Base-by-base conservation (phyloP, 2,797 vertebrate genomes). In the Balearica regulorum region DNA sequence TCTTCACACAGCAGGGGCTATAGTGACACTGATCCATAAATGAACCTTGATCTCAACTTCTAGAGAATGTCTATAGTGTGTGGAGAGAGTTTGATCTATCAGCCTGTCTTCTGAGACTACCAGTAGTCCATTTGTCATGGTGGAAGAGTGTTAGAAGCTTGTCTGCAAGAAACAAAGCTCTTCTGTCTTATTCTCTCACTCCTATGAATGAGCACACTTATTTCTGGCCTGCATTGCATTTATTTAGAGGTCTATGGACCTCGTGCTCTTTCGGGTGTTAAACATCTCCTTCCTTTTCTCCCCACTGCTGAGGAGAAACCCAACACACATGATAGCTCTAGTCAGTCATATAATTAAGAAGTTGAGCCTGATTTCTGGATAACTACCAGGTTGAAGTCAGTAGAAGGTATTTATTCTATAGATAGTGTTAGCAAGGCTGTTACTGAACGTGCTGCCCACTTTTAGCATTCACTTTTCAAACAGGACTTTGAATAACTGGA, bases 151-250 rank as follows among this genome's bases (percentile, higher is more conserved):
- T 87, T 85, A 69, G 65, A 77, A 92, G 41, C 39, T 73, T 58
- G 33, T 53, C 83, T 90, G 61, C 58, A 78, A 46, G 57, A 88
- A 94, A 80, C 43, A 83, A 83, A 83, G 61, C 51, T 83, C 55
- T 62, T 82, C 28, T 92, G 31, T 77, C 35, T 78, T 82, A n/a
- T n/a, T 62, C 26, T 53, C 46, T 87, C 31, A 7, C 35, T 87
- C 17, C 31, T 58, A 0, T 57, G 21, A 92, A 65, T 0, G 0
- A 73, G 49, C 17, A n/a, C 16, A 18, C 14, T 28, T 51, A 26
- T n/a, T 87, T 85, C 64, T 61, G 35, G 79, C 21, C 55, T 48
- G 16, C 39, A n/a, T 19, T 89, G 51, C 33, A 16, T 81, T 86
- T 78, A 58, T 51, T 76, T 58, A 48, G 44, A 22, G 10, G 29